A percentile compares a stretch with the other conserved stretches of the same genome.
These are phyloP conservation scores for Choristoneura rosaceana DNA, from an alignment of 2,888 invertebrate genomes.

Conservation along the genomic window DNA sequence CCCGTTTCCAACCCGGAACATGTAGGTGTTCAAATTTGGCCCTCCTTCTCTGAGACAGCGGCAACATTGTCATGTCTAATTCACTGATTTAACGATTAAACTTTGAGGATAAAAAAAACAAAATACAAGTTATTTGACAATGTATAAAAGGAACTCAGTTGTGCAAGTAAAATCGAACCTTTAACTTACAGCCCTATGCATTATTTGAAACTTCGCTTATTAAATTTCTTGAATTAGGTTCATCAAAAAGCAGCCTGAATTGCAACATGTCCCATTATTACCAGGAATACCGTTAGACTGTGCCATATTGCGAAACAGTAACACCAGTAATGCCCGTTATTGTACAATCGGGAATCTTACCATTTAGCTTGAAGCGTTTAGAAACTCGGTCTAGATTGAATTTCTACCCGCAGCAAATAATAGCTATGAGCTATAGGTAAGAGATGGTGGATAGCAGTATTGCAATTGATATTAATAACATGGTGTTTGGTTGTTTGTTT, in stretches of 20 bases:
- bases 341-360: constrained; percentile 49
- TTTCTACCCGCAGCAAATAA: constrained; percentile 57
- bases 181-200: too few relatives aligned
- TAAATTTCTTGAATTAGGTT: too few relatives aligned
- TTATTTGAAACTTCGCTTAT: too few relatives aligned
- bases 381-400: constrained; percentile 68
- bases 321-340: constrained; percentile 52
- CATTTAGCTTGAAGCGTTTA: constrained; percentile 61
- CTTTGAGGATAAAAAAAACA: too few relatives aligned
- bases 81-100: too few relatives aligned
- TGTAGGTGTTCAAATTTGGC: too few relatives aligned
- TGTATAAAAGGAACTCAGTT: too few relatives aligned
- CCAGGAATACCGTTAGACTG: constrained; percentile 18
- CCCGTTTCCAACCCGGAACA: too few relatives aligned
- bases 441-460: constrained; percentile 33
- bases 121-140: too few relatives aligned
- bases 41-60: too few relatives aligned
- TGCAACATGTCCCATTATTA: background rate
- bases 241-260: background rate
- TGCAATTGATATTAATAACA: constrained; percentile 41
- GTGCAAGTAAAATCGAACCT: too few relatives aligned
- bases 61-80: too few relatives aligned
- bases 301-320: constrained; percentile 48
- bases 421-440: constrained; percentile 36
- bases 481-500: constrained; percentile 36